These are phyloP conservation scores for Zygothrica quintamaculata DNA, from an alignment of 2,888 invertebrate genomes.

Conservation along the genomic window DNA sequence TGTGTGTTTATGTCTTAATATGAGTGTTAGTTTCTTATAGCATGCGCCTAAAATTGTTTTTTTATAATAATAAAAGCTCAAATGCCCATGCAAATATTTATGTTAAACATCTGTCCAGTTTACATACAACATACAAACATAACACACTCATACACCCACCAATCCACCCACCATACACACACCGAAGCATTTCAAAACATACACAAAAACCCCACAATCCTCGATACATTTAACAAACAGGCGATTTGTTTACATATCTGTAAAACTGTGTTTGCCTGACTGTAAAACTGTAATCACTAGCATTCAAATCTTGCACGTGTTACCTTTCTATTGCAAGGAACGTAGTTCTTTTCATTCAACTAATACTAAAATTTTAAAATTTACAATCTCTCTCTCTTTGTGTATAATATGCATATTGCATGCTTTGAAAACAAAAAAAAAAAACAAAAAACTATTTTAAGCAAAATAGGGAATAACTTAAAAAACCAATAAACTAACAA, in stretches of 20 bases:
- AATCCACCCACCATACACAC: too few relatives aligned
- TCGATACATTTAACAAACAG: conserved; percentile 14
- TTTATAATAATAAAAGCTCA: too few relatives aligned
- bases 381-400: too few relatives aligned
- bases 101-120: conserved; percentile 30
- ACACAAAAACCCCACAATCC: too few relatives aligned
- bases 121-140: conserved; percentile 11
- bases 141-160: too few relatives aligned
- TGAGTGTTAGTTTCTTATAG: conserved; percentile 14
- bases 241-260: conserved; percentile 38
- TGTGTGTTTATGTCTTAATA: conserved; percentile 22
- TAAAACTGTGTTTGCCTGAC: conserved; percentile 32
- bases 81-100: conserved; percentile 57
- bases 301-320: conserved; percentile 2
- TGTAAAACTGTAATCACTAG: conserved; percentile 48
- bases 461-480: too few relatives aligned
- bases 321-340: too few relatives aligned
- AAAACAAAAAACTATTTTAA: too few relatives aligned
- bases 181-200: not conserved
- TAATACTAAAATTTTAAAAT: too few relatives aligned
- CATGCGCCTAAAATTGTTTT: conserved; percentile 35
- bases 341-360: not conserved
- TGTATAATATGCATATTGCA: too few relatives aligned
- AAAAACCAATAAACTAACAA: too few relatives aligned
- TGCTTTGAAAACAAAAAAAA: not conserved